A percentile compares a stretch with the other conserved stretches of the same genome.
Evolutionary conservation across 1,140 invertebrate species (phyloP).

Genomic region (Calephelis virginiensis): DNA sequence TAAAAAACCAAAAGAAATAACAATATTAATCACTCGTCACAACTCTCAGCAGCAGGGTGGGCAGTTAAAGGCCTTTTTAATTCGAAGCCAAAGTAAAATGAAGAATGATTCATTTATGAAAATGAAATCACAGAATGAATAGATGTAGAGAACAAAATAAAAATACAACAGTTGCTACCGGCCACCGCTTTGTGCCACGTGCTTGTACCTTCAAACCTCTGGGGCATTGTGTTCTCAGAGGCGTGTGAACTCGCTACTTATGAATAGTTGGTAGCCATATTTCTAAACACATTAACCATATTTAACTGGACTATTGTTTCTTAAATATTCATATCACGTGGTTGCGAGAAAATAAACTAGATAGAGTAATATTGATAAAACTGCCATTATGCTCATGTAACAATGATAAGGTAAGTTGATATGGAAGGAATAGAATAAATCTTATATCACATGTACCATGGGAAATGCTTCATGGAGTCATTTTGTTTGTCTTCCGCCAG

Average conservation of each 20-base stretch:
- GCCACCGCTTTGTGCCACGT: constrained; percentile 52
- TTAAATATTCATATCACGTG: not conserved
- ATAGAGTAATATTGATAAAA: no score
- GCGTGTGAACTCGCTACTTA: constrained; percentile 17
- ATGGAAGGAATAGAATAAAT: no score
- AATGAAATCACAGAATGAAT: constrained; percentile 76
- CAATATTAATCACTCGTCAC: constrained; percentile 69
- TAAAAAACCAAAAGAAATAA: constrained; percentile 75
- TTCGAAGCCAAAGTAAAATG: constrained; percentile 67
- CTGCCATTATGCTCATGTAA: no score
- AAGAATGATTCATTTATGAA: constrained; percentile 76
- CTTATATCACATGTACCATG: no score
- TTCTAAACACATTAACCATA: constrained; percentile 1
- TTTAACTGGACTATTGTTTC: constrained; percentile 4
- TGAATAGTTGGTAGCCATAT: constrained; percentile 18
- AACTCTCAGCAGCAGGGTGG: constrained; percentile 60
- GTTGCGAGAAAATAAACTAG: not conserved
- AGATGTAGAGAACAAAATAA: constrained; percentile 51
- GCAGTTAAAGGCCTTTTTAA: constrained; percentile 66
- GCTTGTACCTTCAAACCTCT: constrained; percentile 30
- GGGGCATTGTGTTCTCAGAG: constrained; percentile 30
- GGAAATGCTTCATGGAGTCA: no score
- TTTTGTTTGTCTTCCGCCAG: no score
- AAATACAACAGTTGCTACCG: constrained; percentile 61
- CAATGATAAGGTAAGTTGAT: no score